Evolutionary conservation across 37 sponge, comb jelly and placozoan species (phyloP), one percentile per base, ranked within the genome.

Genomic region (Axinella damicornis): DNA sequence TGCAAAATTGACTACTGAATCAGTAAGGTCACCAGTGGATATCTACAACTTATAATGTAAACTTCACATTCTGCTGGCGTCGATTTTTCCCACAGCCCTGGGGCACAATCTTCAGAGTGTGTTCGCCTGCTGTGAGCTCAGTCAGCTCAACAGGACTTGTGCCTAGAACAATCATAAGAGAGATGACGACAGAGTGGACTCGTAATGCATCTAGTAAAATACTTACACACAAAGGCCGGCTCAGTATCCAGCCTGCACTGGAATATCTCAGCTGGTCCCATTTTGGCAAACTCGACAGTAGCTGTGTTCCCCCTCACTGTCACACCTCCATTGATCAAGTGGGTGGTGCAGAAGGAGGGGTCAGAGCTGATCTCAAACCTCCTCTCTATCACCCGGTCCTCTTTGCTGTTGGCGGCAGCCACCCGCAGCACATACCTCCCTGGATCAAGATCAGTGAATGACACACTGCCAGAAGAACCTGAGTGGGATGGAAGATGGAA

Each of bases 241-340:
- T 46, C 46, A 46, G 46, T 25, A 12, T 68, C 69, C 69, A 72
- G 73, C 15, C 15, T 20, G 37, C 73, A 72, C n/a, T 5, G 1
- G 53, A 52, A 72, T 39, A 2, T 19, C 24, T 46, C 53, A 46
- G 73, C 73, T 24, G 73, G 73, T 41, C 73, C 73, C 16, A 39
- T 28, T 4, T 53, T n/a, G 6, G 73, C 53, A 46, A 72, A 72
- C 73, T 72, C 73, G n/a, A 72, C 73, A 5, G 73, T 72, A 20
- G 30, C 53, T 21, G 21, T 38, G 4, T 28, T 53, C 27, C 53
- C 73, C 4, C 53, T n/a, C 22, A 72, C 30, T 20, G 25, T 46
- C 1, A 72, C 53, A 5, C 73, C 73, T 20, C 17, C 73, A 72
- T 72, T 72, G 22, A 72, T 72, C 27, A 72, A 46, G 73, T 72